Percentiles rank a stretch among this genome's conserved stretches.
Evolutionary conservation across 2,888 invertebrate species (phyloP).

Genomic region (Allygus modestus): DNA sequence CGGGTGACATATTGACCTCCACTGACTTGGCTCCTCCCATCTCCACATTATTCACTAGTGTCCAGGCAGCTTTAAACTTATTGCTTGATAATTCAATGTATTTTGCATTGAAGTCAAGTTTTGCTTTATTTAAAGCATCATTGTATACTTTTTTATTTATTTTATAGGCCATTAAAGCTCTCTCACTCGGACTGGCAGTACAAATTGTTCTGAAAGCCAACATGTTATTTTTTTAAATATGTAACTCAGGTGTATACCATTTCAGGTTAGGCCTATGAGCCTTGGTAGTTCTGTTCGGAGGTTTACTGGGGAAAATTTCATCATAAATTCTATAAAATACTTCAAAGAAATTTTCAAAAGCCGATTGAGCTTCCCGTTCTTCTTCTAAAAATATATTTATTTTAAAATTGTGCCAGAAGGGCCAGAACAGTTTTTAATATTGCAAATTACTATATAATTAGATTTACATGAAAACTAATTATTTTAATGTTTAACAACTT

Average conservation of each 20-base stretch:
- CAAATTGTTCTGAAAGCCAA: neutral
- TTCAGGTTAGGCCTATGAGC: neutral
- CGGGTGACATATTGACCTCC: neutral
- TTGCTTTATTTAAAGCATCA: neutral
- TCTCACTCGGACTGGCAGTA: neutral
- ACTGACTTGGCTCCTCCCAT: neutral
- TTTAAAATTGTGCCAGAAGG: no score
- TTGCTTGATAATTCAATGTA: neutral
- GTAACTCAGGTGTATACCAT: neutral
- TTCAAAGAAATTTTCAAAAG: neutral
- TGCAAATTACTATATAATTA: no score
- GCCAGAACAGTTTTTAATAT: no score
- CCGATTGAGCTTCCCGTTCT: neutral
- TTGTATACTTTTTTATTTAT: neutral
- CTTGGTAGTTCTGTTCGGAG: neutral
- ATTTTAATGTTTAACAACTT: no score
- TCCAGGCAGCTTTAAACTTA: neutral
- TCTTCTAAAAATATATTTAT: no score
- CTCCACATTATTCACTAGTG: neutral
- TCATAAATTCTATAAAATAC: neutral
- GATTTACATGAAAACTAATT: no score
- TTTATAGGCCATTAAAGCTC: neutral
- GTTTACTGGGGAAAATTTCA: neutral
- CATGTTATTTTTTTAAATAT: neutral
- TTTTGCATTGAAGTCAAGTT: neutral